Base-by-base conservation (phyloP, 2,113 vertebrate genomes). In the Menidia beryllina region DNA sequence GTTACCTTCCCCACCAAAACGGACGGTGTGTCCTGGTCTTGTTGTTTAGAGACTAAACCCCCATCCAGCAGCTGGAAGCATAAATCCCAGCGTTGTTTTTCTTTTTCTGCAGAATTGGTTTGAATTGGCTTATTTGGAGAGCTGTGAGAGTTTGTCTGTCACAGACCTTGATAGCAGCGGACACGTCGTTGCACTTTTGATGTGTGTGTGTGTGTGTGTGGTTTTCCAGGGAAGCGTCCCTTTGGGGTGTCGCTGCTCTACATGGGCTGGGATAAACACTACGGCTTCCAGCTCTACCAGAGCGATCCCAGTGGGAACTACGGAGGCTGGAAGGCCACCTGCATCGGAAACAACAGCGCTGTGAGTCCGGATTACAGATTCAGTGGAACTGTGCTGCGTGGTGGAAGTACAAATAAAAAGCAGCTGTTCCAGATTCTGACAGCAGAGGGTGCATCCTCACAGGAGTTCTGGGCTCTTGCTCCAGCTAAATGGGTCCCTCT, bases 231-330 rank as follows among this genome's bases (percentile, higher is more conserved):
- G 48, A 99, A 99, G 85, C 94, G 97, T 75, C 97, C 97, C 20
- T 99, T 99, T 71, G 98, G 98, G 67, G 98, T 99, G 49, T 99
- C 98, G 0, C 82, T 99, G 86, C 94, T 99, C 10, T 99, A 99
- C 86, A 98, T 99, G 86, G 98, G 97, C 75, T 99, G 98, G 98
- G 98, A 99, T 89, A 99, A 99, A 84, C 97, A 99, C 86, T 98
- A 99, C 3, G 98, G 98, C 56, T 99, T 98, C 89, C 98, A 99
- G 92, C 88, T 99, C 36, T 99, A 99, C 81, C 98, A 99, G 85
- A 99, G 98, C 17, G 98, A 99, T 85, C 98, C 98, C 21, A 99
- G 98, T 43, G 98, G 98, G 7, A 99, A 99, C 90, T 99, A 99
- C 0, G 98, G 98, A 48, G 98, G 98, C 1, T 99, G 98, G 98